Conservation (phyloP, 2,797 vertebrate genomes). For the Pogoniulus pusillus region DNA sequence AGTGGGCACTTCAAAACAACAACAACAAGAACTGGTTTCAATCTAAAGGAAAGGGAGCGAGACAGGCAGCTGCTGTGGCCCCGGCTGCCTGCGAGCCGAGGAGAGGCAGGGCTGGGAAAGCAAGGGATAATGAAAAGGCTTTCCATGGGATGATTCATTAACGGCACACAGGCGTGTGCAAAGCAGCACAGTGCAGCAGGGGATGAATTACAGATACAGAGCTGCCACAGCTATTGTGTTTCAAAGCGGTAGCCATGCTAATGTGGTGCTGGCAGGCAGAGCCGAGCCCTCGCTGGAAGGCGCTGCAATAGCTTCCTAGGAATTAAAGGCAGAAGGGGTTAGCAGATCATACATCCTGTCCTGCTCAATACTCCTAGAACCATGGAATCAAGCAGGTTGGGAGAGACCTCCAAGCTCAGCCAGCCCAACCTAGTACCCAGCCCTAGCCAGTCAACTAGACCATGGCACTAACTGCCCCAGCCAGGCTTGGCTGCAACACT, state of each 20-base stretch:
- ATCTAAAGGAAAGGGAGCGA: conserved; percentile 25
- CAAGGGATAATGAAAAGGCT: conserved; percentile 37
- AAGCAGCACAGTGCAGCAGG: neutral
- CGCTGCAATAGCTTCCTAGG: conserved; percentile 5
- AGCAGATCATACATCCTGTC: neutral
- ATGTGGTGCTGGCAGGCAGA: conserved; percentile 44
- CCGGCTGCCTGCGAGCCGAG: neutral
- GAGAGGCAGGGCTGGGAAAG: conserved; percentile 30
- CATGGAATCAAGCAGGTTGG: too few species aligned
- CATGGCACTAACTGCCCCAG: too few species aligned
- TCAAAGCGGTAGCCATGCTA: conserved; percentile 42
- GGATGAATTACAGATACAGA: neutral
- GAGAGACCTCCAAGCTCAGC: too few species aligned
- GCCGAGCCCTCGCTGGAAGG: conserved; percentile 16
- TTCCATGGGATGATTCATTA: conserved; percentile 44
- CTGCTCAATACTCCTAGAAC: neutral
- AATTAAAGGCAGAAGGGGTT: conserved; percentile 61
- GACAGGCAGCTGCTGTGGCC: neutral
- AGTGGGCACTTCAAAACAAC: conserved; percentile 63
- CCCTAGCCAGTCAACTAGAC: too few species aligned
- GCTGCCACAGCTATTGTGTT: conserved; percentile 42
- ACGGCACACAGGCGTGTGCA: neutral
- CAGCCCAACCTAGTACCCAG: too few species aligned
- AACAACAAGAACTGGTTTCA: neutral
- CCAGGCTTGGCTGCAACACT: too few species aligned